Conservation (phyloP, 2,888 invertebrate genomes). For the Callimorpha dominula region DNA sequence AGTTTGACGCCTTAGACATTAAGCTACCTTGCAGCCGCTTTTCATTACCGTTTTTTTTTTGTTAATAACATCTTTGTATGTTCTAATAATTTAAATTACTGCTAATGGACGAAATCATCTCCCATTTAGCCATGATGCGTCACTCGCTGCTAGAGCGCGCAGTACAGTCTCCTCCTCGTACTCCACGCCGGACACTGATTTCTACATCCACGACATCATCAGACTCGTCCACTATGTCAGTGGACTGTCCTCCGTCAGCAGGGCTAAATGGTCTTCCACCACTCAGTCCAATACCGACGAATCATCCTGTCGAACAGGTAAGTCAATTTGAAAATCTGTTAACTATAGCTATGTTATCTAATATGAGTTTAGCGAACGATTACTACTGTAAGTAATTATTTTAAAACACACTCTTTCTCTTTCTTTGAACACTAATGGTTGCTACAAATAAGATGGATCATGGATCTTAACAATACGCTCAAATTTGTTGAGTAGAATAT, state of each 20-base stretch:
- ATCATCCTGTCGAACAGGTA: slow-evolving; percentile 77
- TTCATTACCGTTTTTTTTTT: too few relatives aligned
- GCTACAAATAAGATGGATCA: too few relatives aligned
- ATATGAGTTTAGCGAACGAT: too few relatives aligned
- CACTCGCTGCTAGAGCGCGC: slow-evolving; percentile 89
- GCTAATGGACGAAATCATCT: neutral
- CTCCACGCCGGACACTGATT: slow-evolving; percentile 86
- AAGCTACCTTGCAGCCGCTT: too few relatives aligned
- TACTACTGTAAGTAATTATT: too few relatives aligned
- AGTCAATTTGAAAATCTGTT: neutral
- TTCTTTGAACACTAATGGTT: too few relatives aligned
- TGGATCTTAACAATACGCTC: neutral
- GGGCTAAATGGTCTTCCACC: slow-evolving; percentile 69
- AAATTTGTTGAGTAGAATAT: neutral
- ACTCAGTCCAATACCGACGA: slow-evolving; percentile 56
- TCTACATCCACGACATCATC: slow-evolving; percentile 90
- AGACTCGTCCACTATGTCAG: slow-evolving; percentile 88
- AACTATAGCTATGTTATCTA: too few relatives aligned
- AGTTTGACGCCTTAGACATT: too few relatives aligned
- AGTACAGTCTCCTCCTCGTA: slow-evolving; percentile 80
- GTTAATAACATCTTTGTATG: neutral
- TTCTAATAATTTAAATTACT: neutral
- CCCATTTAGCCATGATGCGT: slow-evolving; percentile 88
- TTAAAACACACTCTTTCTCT: too few relatives aligned
- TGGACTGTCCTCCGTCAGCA: slow-evolving; percentile 80